Conservation (phyloP, 2,113 vertebrate species). For the Myocastor coypus region DNA sequence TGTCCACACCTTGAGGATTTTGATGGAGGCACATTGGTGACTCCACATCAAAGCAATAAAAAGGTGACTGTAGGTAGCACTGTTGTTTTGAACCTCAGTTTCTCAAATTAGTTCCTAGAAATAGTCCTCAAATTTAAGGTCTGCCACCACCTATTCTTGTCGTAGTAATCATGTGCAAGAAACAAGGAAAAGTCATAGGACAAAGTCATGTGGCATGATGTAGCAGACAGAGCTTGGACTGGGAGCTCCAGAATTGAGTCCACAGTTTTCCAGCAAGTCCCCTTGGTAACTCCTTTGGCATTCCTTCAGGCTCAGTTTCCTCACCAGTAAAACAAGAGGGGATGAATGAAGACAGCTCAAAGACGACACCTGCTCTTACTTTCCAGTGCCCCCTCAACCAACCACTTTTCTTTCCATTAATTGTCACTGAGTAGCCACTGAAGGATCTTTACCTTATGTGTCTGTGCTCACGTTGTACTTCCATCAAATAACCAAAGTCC, state of each 20-base stretch:
- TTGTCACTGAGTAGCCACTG: background rate
- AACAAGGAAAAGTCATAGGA: background rate
- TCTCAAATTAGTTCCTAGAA: background rate
- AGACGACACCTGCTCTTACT: background rate
- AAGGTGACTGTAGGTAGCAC: background rate
- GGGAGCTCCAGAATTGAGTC: background rate
- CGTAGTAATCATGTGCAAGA: background rate
- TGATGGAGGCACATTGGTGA: background rate
- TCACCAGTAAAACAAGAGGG: background rate
- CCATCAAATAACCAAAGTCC: background rate
- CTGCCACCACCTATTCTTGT: background rate
- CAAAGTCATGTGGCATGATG: background rate
- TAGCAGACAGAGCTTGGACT: background rate
- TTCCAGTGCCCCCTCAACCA: background rate
- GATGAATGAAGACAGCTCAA: background rate
- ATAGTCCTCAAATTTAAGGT: background rate
- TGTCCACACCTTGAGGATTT: background rate
- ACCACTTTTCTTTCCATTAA: background rate
- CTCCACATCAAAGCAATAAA: background rate
- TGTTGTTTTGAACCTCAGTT: background rate
- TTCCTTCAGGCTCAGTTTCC: conserved; percentile 37
- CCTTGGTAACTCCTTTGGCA: background rate
- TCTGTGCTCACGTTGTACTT: background rate
- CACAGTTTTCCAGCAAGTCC: background rate
- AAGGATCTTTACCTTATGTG: background rate